Conservation (phyloP, 2,113 vertebrate species). For the Psammodynastes pulverulentus region DNA sequence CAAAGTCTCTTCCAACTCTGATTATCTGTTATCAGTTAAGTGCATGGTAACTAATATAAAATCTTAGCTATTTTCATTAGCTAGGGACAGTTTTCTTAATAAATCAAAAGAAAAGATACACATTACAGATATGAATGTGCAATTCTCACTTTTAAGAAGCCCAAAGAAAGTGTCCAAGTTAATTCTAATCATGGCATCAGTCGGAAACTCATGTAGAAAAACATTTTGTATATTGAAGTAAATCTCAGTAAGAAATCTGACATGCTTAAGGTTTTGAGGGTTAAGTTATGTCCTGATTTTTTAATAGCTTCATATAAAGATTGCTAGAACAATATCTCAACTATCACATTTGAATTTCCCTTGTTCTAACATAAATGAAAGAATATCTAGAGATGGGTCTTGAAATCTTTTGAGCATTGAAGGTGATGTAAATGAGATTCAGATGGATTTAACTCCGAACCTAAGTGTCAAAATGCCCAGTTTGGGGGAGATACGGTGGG, state of each 20-base stretch:
- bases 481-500: neutral
- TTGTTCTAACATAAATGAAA: neutral
- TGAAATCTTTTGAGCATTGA: neutral
- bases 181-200: neutral
- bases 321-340: neutral
- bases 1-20: too few species aligned
- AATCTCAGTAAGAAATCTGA: neutral
- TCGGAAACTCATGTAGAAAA: neutral
- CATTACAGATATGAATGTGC: neutral
- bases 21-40: too few species aligned
- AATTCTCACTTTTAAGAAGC: neutral
- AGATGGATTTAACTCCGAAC: neutral
- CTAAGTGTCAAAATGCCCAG: neutral
- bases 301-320: neutral
- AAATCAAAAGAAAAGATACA: neutral
- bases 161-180: neutral
- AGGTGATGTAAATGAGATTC: neutral
- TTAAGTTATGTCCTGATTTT: neutral
- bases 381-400: neutral
- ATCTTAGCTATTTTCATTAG: neutral
- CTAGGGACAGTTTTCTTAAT: neutral
- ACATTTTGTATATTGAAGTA: neutral
- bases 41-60: neutral
- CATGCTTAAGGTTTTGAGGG: neutral
- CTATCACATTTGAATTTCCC: neutral